Conservation (phyloP, 2,888 invertebrate species). For the Volucella bombylans region DNA sequence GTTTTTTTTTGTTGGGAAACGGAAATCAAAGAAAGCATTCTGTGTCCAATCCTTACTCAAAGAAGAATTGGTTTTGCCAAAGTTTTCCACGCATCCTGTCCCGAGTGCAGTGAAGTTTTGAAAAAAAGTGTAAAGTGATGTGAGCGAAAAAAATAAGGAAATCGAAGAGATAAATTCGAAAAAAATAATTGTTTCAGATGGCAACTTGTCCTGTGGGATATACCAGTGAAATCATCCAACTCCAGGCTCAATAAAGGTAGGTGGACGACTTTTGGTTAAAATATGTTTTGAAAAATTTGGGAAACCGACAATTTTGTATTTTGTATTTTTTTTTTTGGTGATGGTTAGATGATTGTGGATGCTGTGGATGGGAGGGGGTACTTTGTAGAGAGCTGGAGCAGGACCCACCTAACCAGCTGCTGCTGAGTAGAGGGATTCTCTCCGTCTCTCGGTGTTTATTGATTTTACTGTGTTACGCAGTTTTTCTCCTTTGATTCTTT, state of each 20-base stretch:
- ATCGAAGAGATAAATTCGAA: neutral
- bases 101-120: constrained; percentile 17
- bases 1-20: neutral
- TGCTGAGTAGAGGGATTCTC: constrained; percentile 32
- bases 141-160: constrained; percentile 33
- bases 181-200: constrained; percentile 59
- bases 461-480: constrained; percentile 49
- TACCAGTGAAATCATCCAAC: constrained; percentile 7
- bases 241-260: constrained; percentile 29
- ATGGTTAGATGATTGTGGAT: constrained; percentile 29
- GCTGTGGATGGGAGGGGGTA: constrained; percentile 10
- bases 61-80: neutral
- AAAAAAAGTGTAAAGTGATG: constrained; percentile 47
- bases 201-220: constrained; percentile 40
- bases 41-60: neutral
- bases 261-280: neutral
- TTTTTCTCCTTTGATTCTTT: constrained; percentile 16
- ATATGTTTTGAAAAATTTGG: neutral
- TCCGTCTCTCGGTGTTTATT: constrained; percentile 62
- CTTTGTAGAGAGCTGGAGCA: constrained; percentile 16
- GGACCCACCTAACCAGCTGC: constrained; percentile 72
- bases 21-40: constrained; percentile 2
- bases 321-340: constrained; percentile 12
- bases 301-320: neutral
- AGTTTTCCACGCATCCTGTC: neutral